These are phyloP conservation scores for Alethe castanea DNA, from an alignment of 2,113 vertebrate species.

Conservation along the genomic window DNA sequence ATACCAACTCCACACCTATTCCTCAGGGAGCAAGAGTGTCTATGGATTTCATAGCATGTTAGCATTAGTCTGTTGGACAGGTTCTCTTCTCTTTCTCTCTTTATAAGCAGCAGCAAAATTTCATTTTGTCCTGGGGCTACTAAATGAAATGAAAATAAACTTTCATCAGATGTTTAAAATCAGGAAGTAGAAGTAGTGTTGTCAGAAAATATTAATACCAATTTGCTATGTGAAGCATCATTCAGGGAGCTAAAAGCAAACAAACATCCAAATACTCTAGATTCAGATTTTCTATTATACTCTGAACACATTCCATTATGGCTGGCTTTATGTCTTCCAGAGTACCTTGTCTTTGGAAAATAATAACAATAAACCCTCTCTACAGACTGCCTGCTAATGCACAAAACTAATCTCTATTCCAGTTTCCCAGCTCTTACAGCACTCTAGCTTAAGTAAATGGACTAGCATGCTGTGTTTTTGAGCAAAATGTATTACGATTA, in stretches of 20 bases:
- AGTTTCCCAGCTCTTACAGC: background rate
- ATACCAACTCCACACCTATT: background rate
- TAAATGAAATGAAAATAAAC: slow-evolving; percentile 30
- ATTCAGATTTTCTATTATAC: background rate
- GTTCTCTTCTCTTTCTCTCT: background rate
- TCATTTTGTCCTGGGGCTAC: background rate
- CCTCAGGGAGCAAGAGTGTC: background rate
- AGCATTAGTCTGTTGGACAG: background rate
- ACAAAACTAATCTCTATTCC: background rate
- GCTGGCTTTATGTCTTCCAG: background rate
- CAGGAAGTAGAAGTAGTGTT: background rate
- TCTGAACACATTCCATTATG: background rate
- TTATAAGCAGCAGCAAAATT: background rate
- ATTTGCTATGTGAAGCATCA: background rate
- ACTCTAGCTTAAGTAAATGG: background rate
- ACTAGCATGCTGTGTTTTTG: background rate
- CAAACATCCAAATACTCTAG: background rate
- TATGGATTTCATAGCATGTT: background rate
- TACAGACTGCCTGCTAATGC: background rate
- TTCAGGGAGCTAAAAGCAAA: background rate
- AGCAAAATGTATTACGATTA: background rate
- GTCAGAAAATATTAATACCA: slow-evolving; percentile 33
- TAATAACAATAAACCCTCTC: background rate
- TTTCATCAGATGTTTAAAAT: slow-evolving; percentile 1
- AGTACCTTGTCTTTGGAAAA: background rate